Conservation (phyloP, 2,113 vertebrate species). For the Glaucidium brasilianum region DNA sequence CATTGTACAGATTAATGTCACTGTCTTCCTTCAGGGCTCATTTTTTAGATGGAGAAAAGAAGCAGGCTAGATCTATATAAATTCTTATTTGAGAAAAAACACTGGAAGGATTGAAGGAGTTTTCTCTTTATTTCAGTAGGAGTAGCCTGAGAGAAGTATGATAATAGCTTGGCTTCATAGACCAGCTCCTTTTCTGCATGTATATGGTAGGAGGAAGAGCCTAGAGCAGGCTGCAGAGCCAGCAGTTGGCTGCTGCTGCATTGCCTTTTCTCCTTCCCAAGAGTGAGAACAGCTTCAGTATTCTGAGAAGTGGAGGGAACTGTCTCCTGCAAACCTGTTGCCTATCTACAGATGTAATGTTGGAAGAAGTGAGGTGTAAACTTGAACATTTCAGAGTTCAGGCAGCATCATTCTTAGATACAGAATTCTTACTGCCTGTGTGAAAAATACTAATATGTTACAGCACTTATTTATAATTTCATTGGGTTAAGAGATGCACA, state of each 20-base stretch:
- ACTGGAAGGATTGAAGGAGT: neutral
- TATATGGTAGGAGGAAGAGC: neutral
- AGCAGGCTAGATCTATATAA: neutral
- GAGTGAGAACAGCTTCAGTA: neutral
- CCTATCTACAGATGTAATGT: neutral
- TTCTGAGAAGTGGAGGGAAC: neutral
- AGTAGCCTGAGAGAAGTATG: neutral
- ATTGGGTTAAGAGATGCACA: neutral
- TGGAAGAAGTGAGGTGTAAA: neutral
- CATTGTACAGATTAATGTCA: neutral
- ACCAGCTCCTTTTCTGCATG: neutral
- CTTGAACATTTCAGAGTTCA: neutral
- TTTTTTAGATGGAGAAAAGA: neutral
- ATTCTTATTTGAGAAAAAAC: neutral
- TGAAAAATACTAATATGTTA: neutral
- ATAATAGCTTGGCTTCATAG: neutral
- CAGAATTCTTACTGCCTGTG: neutral
- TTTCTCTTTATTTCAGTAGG: neutral
- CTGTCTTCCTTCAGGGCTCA: neutral
- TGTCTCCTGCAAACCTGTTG: neutral
- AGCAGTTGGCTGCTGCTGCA: neutral
- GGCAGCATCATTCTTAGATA: neutral
- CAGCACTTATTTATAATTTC: neutral
- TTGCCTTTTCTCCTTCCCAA: neutral
- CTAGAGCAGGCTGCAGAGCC: neutral